Conservation (phyloP, 2,888 invertebrate genomes). For the Brachylomia viminalis region DNA sequence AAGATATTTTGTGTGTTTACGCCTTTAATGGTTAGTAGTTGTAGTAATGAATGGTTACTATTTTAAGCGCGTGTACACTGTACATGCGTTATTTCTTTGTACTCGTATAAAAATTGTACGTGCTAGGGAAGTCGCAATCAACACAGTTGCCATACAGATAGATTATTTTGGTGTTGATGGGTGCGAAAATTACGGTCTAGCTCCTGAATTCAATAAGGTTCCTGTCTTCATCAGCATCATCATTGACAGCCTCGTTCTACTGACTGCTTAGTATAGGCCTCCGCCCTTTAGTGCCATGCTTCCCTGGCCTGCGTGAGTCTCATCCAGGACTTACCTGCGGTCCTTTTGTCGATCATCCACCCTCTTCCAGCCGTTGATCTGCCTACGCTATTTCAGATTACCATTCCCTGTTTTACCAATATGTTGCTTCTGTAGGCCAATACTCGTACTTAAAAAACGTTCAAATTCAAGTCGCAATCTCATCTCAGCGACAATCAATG, state of each 20-base stretch:
- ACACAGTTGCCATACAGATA: background rate
- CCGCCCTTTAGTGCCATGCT: background rate
- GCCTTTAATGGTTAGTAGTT: slow-evolving; percentile 23
- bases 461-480: too few species aligned
- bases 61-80: background rate
- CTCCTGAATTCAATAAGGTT: background rate
- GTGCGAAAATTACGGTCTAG: too few species aligned
- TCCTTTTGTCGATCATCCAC: background rate
- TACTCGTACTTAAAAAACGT: too few species aligned
- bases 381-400: background rate
- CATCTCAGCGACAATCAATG: too few species aligned
- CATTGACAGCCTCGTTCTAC: background rate
- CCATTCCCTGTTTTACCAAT: slow-evolving; percentile 1
- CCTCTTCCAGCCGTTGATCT: background rate
- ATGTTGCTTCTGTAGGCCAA: background rate
- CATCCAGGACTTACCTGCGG: background rate
- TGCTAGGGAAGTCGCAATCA: background rate
- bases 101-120: background rate
- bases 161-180: slow-evolving; percentile 1
- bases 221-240: slow-evolving; percentile 1
- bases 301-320: background rate
- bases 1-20: slow-evolving; percentile 44
- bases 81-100: background rate
- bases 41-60: slow-evolving; percentile 1
- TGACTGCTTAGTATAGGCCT: background rate